Evolutionary conservation across 37 sponge, comb jelly and placozoan genomes (phyloP).

Genomic region (Hexactinellida sp.): DNA sequence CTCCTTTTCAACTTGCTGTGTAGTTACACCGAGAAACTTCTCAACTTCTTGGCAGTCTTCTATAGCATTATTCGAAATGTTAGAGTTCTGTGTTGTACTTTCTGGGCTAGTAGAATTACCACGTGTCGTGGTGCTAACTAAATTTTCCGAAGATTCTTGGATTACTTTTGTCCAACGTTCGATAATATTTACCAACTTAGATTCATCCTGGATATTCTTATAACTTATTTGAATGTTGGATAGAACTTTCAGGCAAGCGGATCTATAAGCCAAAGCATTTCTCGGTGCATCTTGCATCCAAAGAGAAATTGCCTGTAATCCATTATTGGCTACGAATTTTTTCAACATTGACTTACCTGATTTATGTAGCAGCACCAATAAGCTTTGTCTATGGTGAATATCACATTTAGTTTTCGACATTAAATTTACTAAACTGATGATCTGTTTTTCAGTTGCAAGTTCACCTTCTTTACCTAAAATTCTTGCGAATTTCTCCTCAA

Average conservation of each 20-base stretch:
- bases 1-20: slow-evolving; percentile 10
- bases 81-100: background rate
- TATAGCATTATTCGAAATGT: background rate
- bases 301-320: slow-evolving; percentile 66
- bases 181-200: background rate
- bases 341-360: slow-evolving; percentile 31
- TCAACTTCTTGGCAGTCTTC: slow-evolving; percentile 7
- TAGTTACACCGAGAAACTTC: background rate
- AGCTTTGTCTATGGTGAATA: background rate
- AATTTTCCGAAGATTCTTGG: background rate
- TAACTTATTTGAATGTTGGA: background rate
- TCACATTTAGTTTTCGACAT: background rate
- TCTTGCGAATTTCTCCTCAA: background rate
- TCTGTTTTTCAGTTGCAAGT: background rate
- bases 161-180: background rate
- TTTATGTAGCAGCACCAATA: background rate
- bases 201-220: background rate
- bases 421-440: background rate
- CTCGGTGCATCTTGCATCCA: slow-evolving; percentile 78
- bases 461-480: background rate
- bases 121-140: background rate
- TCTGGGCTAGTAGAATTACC: slow-evolving; percentile 15
- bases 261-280: background rate
- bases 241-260: background rate
- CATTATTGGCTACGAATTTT: slow-evolving; percentile 69